Conservation (phyloP, 1,140 invertebrate genomes). For the Dryas iulia region DNA sequence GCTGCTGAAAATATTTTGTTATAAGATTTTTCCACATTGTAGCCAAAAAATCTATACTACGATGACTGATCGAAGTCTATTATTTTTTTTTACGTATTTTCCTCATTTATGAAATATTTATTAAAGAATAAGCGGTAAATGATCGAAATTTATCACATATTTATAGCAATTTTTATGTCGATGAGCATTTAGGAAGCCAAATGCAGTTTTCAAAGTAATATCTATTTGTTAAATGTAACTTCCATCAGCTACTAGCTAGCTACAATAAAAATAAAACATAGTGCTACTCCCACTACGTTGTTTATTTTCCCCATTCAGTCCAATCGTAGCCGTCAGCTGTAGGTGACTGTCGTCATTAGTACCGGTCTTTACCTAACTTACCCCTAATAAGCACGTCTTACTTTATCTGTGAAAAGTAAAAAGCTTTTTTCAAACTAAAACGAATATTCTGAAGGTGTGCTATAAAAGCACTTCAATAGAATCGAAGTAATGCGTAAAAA, state of each 20-base stretch:
- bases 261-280: conserved; percentile 14
- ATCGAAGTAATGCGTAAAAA: neutral
- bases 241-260: neutral
- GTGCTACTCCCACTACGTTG: conserved; percentile 9
- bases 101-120: too few relatives aligned
- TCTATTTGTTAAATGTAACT: neutral
- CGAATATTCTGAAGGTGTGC: neutral
- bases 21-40: too few relatives aligned
- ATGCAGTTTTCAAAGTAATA: too few relatives aligned
- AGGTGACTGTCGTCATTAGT: conserved; percentile 55
- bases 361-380: neutral
- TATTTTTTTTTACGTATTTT: too few relatives aligned
- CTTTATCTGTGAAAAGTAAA: conserved; percentile 2
- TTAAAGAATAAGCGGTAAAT: too few relatives aligned
- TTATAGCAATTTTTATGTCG: too few relatives aligned
- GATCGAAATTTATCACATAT: too few relatives aligned
- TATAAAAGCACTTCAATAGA: neutral
- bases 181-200: too few relatives aligned
- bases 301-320: conserved; percentile 45
- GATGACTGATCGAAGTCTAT: too few relatives aligned
- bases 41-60: too few relatives aligned
- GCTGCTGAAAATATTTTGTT: too few relatives aligned
- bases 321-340: conserved; percentile 50
- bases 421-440: neutral
- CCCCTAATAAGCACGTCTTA: neutral